Evolutionary conservation across 2,113 vertebrate species (phyloP).

Genomic region (Petrocephalus zakoni): DNA sequence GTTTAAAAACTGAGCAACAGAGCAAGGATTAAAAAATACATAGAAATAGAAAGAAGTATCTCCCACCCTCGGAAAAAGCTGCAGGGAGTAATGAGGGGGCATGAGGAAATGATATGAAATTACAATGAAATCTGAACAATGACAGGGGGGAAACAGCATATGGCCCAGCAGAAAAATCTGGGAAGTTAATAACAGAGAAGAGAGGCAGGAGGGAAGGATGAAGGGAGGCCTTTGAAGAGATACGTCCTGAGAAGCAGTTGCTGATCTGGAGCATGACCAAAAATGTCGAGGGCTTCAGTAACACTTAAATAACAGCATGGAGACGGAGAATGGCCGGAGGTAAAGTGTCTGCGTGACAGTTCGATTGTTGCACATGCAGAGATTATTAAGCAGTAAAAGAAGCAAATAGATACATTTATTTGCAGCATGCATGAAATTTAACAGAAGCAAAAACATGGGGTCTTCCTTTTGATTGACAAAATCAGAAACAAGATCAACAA

Average conservation of each 20-base stretch:
- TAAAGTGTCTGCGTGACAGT: background rate
- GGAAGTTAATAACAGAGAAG: background rate
- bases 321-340: background rate
- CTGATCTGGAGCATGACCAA: background rate
- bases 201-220: background rate
- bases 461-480: background rate
- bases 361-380: background rate
- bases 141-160: background rate
- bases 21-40: background rate
- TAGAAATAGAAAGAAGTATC: background rate
- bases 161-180: background rate
- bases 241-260: background rate
- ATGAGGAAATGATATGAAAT: slow-evolving; percentile 1
- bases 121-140: slow-evolving; percentile 1
- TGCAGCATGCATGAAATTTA: background rate
- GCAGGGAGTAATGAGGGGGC: background rate
- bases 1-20: background rate
- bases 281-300: background rate
- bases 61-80: background rate
- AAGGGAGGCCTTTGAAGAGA: background rate
- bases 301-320: background rate
- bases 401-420: background rate
- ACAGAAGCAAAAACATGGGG: background rate
- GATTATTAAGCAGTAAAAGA: background rate
- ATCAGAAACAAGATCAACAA: background rate